These are phyloP conservation scores for Hucho hucho DNA, from an alignment of 2,113 vertebrate genomes.

Conservation along the genomic window DNA sequence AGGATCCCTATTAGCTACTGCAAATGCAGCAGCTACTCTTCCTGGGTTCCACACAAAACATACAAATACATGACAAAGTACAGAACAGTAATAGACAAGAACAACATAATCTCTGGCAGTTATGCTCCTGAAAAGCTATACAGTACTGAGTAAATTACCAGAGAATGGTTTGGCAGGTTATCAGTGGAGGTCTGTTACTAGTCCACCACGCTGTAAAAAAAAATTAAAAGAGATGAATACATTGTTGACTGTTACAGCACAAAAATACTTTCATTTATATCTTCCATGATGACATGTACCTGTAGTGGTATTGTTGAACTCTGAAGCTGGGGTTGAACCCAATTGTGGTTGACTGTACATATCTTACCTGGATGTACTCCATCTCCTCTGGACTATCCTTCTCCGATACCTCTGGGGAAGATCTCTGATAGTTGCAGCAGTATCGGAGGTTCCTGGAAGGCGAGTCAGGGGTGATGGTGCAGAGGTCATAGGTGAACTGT, in stretches of 20 bases:
- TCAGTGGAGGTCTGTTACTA: background rate
- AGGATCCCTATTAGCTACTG: too few relatives aligned
- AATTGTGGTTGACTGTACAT: too few relatives aligned
- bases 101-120: background rate
- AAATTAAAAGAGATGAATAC: background rate
- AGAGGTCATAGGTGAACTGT: background rate
- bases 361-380: constrained; percentile 1
- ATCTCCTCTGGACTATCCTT: constrained; percentile 3
- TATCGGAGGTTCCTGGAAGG: background rate
- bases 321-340: too few relatives aligned
- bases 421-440: background rate
- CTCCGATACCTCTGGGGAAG: background rate
- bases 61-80: too few relatives aligned
- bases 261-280: too few relatives aligned
- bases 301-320: too few relatives aligned
- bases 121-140: background rate
- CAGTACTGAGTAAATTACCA: background rate
- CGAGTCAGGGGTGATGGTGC: background rate
- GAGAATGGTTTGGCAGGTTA: constrained; percentile 2
- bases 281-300: too few relatives aligned
- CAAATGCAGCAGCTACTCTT: too few relatives aligned
- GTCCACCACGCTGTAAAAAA: background rate
- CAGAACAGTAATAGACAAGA: too few relatives aligned
- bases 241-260: background rate
- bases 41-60: too few relatives aligned